Evolutionary conservation across 2,888 invertebrate species (phyloP), one percentile per base, ranked within the genome.

Genomic region (Aspidiotus destructor): DNA sequence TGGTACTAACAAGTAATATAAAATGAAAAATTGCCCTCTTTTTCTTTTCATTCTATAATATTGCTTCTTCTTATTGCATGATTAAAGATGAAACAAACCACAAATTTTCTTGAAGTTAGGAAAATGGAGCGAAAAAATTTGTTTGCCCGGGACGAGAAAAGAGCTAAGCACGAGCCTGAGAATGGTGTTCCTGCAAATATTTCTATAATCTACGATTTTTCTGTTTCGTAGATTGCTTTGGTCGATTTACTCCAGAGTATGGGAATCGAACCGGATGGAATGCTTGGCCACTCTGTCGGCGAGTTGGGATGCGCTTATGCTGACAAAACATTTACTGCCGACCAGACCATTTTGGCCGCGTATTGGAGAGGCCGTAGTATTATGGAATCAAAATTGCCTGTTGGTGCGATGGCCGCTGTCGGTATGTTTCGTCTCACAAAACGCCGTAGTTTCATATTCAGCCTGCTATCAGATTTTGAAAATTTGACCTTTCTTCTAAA

Each of bases 261-360:
- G 41, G 91, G 89, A 72, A 82, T 98, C 58, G 81, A 82, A 68
- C 94, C 97, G 7, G 94, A 97, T 77, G 96, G 96, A 68, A 93
- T 99, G 75, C 83, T 98, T 65, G 98, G 98, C 0, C 98, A 99
- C 79, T 81, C 83, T 40, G 84, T 83, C 0, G 85, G 85, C 60
- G 85, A 85, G 75, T 77, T 85, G 70, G 84, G 83, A 54, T 85
- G 85, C 77, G 84, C 83, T 5, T 85, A 85, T 75, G 84, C 84
- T 70, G 85, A 85, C 75, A 95, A 93, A 13, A 89, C 92, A 62
- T 86, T 99, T 75, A 94, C 92, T 9, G 87, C 89, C 2, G 95
- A 95, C 77, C 96, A 99, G 80, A 88, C 95, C 0, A 88, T 97
- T 68, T 80, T 96, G 74, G 88, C 94, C 63, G 95, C 98, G 48